Percentiles rank a stretch among this genome's conserved stretches.
These are phyloP conservation scores for Lagorchestes hirsutus DNA, from an alignment of 2,797 vertebrate species.

Conservation along the genomic window DNA sequence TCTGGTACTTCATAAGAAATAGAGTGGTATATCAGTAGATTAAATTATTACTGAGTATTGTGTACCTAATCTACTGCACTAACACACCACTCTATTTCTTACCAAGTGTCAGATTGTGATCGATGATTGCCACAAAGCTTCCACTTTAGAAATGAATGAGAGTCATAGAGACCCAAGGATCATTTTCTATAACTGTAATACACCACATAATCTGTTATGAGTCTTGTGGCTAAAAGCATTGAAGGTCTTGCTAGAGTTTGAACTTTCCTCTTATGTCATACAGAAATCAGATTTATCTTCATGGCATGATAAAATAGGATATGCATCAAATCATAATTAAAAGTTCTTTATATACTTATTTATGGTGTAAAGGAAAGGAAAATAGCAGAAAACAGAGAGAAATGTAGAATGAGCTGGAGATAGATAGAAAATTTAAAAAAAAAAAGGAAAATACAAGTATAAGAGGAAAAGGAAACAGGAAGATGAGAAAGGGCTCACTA, in stretches of 20 bases:
- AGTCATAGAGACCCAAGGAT: not conserved
- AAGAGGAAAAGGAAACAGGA: not conserved
- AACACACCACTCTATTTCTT: too few relatives aligned
- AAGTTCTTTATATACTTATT: not conserved
- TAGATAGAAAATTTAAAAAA: not conserved
- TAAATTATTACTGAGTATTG: too few relatives aligned
- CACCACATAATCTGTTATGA: not conserved
- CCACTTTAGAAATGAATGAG: not conserved
- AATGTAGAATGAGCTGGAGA: not conserved
- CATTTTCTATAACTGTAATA: not conserved
- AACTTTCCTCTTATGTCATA: not conserved
- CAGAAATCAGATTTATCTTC: not conserved
- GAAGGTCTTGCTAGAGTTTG: not conserved
- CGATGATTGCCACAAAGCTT: not conserved
- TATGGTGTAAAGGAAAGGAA: not conserved
- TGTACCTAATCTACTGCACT: too few relatives aligned
- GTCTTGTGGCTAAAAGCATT: not conserved
- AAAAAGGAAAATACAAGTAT: not conserved
- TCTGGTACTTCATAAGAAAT: not conserved
- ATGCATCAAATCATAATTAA: not conserved
- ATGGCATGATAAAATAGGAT: not conserved
- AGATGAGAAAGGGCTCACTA: not conserved
- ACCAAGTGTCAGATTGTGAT: not conserved
- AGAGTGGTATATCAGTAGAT: not conserved
- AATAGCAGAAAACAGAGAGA: not conserved